Evolutionary conservation across 2,797 vertebrate genomes (phyloP), one percentile per base, ranked within the genome.

Genomic region (Urocyon cinereoargenteus): DNA sequence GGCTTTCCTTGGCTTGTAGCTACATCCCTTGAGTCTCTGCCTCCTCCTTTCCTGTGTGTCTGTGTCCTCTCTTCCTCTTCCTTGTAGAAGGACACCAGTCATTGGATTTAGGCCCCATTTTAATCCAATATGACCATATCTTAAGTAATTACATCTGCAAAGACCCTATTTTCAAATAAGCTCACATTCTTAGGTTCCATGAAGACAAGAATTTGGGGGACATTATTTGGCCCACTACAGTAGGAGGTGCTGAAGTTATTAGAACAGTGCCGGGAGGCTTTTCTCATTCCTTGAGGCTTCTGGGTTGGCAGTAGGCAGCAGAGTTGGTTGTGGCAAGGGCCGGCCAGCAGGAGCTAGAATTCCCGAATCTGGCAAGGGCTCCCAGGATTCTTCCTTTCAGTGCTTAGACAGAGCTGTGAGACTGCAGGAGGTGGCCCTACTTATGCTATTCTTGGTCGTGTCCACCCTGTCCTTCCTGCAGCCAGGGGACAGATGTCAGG

Each of bases 261-360:
- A 40, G 49, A 85, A 28, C 55, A 28, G 53, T 77, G 40, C 72
- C 61, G 36, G 66, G 34, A 77, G 70, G 24, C 57, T 87, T 75
- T 72, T 94, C 77, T 89, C 45, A 36, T 91, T 90, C 34, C 12
- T 94, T 55, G 34, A 26, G 31, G 34, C 61, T 93, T 95, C 89
- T 90, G 77, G 57, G 2, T 62, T 51, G 61, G 18, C 40, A 55
- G 24, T 28, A 91, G 31, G 14, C 19, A n/a, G 22, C 68, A 88
- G 53, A 34, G 45, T 78, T 79, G 45, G 15, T 11, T 10, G 2
- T 36, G n/a, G 57, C 26, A n/a, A 64, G 24, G 21, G 31, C 16
- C 4, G 12, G 6, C 81, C 61, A 83, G 28, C 10, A 9, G 61
- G 53, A 81, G 19, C 66, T 81, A 36, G 70, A 40, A 75, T 90